Percentiles rank a stretch among this genome's conserved stretches.
Conservation (phyloP, 1,140 invertebrate genomes). For the Drosophila pandora region DNA sequence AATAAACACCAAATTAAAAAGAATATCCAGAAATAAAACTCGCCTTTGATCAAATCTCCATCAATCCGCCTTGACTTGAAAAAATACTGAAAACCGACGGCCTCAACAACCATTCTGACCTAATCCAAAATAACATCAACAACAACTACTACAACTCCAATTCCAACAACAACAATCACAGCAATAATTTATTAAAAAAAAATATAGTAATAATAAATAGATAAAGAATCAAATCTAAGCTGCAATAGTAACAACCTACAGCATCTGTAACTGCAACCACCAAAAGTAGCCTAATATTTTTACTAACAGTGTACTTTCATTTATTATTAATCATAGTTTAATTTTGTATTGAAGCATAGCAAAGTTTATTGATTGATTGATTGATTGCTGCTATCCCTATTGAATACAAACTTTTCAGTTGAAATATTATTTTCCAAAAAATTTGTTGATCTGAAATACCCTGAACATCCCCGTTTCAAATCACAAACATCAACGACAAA, state of each 20-base stretch:
- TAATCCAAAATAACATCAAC: slow-evolving; percentile 42
- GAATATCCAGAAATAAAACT: slow-evolving; percentile 30
- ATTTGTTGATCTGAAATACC: slow-evolving; percentile 26
- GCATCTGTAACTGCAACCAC: slow-evolving; percentile 44
- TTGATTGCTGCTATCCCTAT: slow-evolving; percentile 34
- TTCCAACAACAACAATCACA: slow-evolving; percentile 53
- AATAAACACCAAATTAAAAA: slow-evolving; percentile 12
- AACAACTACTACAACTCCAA: slow-evolving; percentile 40
- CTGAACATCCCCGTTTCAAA: slow-evolving; percentile 10
- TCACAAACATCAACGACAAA: slow-evolving; percentile 27
- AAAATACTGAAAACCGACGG: slow-evolving; percentile 44
- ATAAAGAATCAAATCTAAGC: slow-evolving; percentile 16
- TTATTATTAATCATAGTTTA: slow-evolving; percentile 14
- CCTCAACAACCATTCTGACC: slow-evolving; percentile 1
- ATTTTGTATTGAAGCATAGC: slow-evolving; percentile 38
- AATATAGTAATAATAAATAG: slow-evolving; percentile 15
- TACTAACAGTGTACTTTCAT: slow-evolving; percentile 44
- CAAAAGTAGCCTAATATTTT: slow-evolving; percentile 56
- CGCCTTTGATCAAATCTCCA: slow-evolving; percentile 54
- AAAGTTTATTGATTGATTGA: slow-evolving; percentile 41
- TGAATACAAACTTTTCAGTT: slow-evolving; percentile 10
- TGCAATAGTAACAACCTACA: slow-evolving; percentile 54
- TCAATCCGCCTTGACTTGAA: slow-evolving; percentile 49
- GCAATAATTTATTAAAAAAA: slow-evolving; percentile 38
- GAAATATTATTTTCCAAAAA: not conserved